Evolutionary conservation across 2,888 invertebrate genomes (phyloP).

Genomic region (Erannis defoliaria): DNA sequence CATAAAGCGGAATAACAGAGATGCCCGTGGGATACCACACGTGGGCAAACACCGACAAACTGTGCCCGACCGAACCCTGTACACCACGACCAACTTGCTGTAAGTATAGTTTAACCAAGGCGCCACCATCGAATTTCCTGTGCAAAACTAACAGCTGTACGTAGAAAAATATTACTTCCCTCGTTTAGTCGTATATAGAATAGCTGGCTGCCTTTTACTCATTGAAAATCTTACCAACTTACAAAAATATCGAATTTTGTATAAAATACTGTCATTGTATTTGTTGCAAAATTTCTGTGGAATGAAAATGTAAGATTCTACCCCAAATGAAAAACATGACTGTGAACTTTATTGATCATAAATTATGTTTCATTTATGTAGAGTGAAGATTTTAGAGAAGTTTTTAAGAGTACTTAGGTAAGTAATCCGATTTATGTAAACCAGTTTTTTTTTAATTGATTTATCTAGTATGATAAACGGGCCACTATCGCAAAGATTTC

Average conservation of each 20-base stretch:
- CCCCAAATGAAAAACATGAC: too few relatives aligned
- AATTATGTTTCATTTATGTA: too few relatives aligned
- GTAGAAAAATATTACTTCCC: background rate
- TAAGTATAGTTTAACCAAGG: too few relatives aligned
- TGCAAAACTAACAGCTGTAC: background rate
- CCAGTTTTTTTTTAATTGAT: too few relatives aligned
- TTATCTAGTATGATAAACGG: too few relatives aligned
- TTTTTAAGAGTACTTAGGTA: too few relatives aligned
- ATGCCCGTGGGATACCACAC: slow-evolving; percentile 72
- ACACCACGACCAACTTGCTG: slow-evolving; percentile 6
- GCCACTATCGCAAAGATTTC: too few relatives aligned
- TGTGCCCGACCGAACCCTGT: slow-evolving; percentile 31
- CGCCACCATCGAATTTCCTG: background rate
- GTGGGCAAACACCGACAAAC: slow-evolving; percentile 71
- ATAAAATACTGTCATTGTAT: slow-evolving; percentile 40
- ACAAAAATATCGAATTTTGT: slow-evolving; percentile 49
- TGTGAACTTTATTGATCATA: too few relatives aligned
- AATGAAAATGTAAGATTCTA: background rate
- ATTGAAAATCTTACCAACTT: slow-evolving; percentile 31
- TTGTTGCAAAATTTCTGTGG: slow-evolving; percentile 15
- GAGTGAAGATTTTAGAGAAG: too few relatives aligned
- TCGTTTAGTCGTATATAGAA: background rate
- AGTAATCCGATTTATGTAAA: too few relatives aligned
- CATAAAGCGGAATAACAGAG: slow-evolving; percentile 78
- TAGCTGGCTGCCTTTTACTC: slow-evolving; percentile 44